These are phyloP conservation scores for Axea sp. DNA, from an alignment of 2,888 invertebrate species.

Conservation along the genomic window DNA sequence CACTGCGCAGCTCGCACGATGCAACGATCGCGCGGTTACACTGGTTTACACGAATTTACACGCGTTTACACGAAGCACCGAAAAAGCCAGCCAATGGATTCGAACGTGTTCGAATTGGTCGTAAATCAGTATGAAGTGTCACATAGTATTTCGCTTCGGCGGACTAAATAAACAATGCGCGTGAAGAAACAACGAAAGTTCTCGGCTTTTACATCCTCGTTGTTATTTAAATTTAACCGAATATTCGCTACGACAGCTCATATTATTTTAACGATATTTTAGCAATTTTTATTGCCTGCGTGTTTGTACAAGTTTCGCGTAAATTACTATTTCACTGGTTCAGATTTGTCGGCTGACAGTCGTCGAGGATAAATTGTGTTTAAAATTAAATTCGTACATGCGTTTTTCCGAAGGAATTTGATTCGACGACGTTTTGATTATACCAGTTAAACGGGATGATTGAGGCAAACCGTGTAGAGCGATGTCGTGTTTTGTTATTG, in stretches of 20 bases:
- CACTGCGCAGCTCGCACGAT: neutral
- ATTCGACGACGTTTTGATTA: conserved; percentile 2
- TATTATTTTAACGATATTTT: conserved; percentile 55
- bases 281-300: conserved; percentile 47
- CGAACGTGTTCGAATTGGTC: conserved; percentile 35
- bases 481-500: conserved; percentile 29
- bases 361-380: conserved; percentile 31
- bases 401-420: neutral
- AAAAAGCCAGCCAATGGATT: conserved; percentile 25
- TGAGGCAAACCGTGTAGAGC: conserved; percentile 3
- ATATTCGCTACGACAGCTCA: conserved; percentile 1
- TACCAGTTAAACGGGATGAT: neutral
- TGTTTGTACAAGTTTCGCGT: conserved; percentile 33
- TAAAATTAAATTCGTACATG: conserved; percentile 25
- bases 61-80: conserved; percentile 50
- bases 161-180: conserved; percentile 58
- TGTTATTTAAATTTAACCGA: conserved; percentile 51
- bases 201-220: conserved; percentile 7
- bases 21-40: conserved; percentile 20
- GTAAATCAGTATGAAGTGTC: conserved; percentile 56
- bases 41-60: conserved; percentile 59
- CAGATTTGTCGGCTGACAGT: conserved; percentile 14
- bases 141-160: conserved; percentile 22
- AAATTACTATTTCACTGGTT: conserved; percentile 8
- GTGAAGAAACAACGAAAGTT: conserved; percentile 23